Evolutionary conservation across 2,113 vertebrate genomes (phyloP).

Genomic region (Casuarius casuarius): DNA sequence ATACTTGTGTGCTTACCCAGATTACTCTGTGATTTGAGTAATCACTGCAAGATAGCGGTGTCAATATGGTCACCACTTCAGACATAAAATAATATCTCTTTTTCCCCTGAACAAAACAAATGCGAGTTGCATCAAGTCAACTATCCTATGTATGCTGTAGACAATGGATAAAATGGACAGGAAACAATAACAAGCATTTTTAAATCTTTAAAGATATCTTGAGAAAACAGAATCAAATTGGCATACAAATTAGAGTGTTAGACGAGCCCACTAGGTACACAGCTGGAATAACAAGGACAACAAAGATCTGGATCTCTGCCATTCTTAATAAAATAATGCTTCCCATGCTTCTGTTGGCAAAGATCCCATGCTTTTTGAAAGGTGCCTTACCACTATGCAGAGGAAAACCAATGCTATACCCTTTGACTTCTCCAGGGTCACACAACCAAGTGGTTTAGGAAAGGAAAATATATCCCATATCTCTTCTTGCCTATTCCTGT

Average conservation of each 20-base stretch:
- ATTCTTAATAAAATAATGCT: background rate
- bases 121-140: background rate
- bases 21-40: constrained; percentile 23
- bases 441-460: background rate
- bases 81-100: background rate
- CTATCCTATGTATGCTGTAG: background rate
- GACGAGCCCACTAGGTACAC: background rate
- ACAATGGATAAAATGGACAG: background rate
- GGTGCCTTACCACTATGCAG: background rate
- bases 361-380: background rate
- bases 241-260: background rate
- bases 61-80: constrained; percentile 7
- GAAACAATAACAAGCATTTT: background rate
- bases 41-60: background rate
- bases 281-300: background rate
- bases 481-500: background rate
- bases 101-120: background rate
- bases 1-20: background rate
- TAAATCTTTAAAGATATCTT: background rate
- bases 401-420: background rate
- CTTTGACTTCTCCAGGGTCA: background rate
- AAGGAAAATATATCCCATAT: background rate
- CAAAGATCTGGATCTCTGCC: background rate
- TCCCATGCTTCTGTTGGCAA: background rate
- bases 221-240: background rate